Conservation (phyloP, 1,140 invertebrate genomes). For the Drosophila tristis region DNA sequence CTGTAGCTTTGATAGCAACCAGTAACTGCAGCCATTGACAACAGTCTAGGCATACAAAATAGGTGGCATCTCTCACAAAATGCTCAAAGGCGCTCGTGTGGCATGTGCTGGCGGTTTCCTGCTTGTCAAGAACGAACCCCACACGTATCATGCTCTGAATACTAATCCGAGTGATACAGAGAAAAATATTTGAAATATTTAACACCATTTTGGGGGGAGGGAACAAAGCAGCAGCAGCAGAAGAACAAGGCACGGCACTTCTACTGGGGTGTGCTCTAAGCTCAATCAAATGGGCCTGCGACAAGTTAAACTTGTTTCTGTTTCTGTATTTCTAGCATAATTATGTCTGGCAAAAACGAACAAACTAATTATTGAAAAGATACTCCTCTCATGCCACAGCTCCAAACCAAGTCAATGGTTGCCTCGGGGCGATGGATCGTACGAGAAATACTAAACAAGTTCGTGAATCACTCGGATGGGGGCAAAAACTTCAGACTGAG, state of each 20-base stretch:
- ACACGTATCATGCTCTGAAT: slow-evolving; percentile 56
- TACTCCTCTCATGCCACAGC: slow-evolving; percentile 9
- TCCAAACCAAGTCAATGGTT: slow-evolving; percentile 24
- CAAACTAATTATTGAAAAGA: slow-evolving; percentile 64
- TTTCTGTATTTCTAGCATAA: slow-evolving; percentile 54
- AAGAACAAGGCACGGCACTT: slow-evolving; percentile 15
- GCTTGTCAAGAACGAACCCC: slow-evolving; percentile 35
- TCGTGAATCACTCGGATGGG: slow-evolving; percentile 52
- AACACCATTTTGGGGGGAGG: slow-evolving; percentile 43
- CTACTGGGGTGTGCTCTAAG: slow-evolving; percentile 21
- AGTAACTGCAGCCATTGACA: slow-evolving; percentile 50
- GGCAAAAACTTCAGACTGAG: slow-evolving; percentile 14
- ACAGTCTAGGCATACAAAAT: slow-evolving; percentile 62
- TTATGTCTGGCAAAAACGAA: slow-evolving; percentile 35
- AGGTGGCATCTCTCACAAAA: slow-evolving; percentile 13
- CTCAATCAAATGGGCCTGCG: slow-evolving; percentile 42
- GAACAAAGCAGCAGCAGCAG: slow-evolving; percentile 14
- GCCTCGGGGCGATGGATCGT: slow-evolving; percentile 18
- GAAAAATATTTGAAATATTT: slow-evolving; percentile 68
- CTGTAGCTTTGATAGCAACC: slow-evolving; percentile 38
- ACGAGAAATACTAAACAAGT: slow-evolving; percentile 43
- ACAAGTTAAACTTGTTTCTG: slow-evolving; percentile 74
- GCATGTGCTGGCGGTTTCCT: slow-evolving; percentile 72
- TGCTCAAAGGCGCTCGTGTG: slow-evolving; percentile 40
- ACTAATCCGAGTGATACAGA: slow-evolving; percentile 55